Conservation (phyloP, 1,140 invertebrate species). For the Pogonomyrmex barbatus region DNA sequence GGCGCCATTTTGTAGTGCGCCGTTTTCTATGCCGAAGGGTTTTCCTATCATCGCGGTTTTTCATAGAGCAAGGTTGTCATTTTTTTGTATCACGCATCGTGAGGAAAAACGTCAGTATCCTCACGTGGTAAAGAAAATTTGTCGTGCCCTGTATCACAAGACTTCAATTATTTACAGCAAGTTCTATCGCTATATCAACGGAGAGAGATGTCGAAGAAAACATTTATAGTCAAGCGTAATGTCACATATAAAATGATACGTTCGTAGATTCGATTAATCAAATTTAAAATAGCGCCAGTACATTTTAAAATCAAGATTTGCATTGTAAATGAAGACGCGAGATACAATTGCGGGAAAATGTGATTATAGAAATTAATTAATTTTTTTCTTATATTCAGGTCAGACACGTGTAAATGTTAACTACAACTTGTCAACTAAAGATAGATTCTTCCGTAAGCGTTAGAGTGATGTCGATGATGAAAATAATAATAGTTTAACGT, state of each 20-base stretch:
- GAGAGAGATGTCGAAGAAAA: neutral
- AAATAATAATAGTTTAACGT: slow-evolving; percentile 38
- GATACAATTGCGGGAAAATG: neutral
- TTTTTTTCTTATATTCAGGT: neutral
- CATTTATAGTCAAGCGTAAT: neutral
- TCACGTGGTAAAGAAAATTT: too few species aligned
- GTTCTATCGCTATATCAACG: neutral
- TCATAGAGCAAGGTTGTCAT: slow-evolving; percentile 7
- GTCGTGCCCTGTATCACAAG: neutral
- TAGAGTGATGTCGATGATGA: neutral
- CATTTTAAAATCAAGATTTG: neutral
- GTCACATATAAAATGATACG: neutral
- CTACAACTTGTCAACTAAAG: neutral
- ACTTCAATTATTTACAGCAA: neutral
- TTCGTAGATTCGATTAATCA: neutral
- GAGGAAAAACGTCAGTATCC: neutral
- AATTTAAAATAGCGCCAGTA: neutral
- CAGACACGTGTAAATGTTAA: slow-evolving; percentile 25
- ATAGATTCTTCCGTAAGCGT: neutral
- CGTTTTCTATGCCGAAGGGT: slow-evolving; percentile 45
- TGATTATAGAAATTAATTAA: neutral
- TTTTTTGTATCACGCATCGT: neutral
- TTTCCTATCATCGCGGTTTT: slow-evolving; percentile 40
- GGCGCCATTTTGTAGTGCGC: slow-evolving; percentile 74
- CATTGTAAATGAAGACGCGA: neutral